Percentiles rank a stretch among this genome's conserved stretches.
Evolutionary conservation across 2,113 vertebrate genomes (phyloP).

Genomic region (Anolis sagrei): DNA sequence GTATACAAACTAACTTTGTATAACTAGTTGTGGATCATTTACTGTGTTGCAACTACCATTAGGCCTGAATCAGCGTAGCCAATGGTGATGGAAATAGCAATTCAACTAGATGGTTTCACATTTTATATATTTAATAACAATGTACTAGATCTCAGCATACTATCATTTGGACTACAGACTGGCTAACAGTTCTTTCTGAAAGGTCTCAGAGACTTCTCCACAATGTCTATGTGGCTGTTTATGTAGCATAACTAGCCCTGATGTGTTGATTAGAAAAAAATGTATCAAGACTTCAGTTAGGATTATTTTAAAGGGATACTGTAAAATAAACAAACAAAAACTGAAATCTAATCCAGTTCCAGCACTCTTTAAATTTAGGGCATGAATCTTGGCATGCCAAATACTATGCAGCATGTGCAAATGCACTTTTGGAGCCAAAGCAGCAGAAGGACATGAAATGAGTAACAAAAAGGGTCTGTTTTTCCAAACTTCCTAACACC

Average conservation of each 20-base stretch:
- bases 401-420: neutral
- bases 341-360: conserved; percentile 1
- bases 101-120: too few relatives aligned
- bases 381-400: conserved; percentile 5
- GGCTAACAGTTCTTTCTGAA: neutral
- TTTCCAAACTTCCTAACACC: neutral
- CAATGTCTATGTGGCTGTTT: neutral
- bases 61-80: too few relatives aligned
- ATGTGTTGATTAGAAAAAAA: conserved; percentile 31
- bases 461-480: neutral
- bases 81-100: too few relatives aligned
- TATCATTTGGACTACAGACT: neutral
- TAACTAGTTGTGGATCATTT: too few relatives aligned
- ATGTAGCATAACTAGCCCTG: neutral
- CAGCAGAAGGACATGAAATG: conserved; percentile 36
- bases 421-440: conserved; percentile 42
- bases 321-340: neutral
- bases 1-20: too few relatives aligned
- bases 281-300: conserved; percentile 39
- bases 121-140: neutral
- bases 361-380: conserved; percentile 11
- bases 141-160: too few relatives aligned
- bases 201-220: neutral
- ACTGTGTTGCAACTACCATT: too few relatives aligned
- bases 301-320: conserved; percentile 22